Evolutionary conservation across 92 coral and sea anemone species (phyloP).

Genomic region (Parazoanthus atlanticus): DNA sequence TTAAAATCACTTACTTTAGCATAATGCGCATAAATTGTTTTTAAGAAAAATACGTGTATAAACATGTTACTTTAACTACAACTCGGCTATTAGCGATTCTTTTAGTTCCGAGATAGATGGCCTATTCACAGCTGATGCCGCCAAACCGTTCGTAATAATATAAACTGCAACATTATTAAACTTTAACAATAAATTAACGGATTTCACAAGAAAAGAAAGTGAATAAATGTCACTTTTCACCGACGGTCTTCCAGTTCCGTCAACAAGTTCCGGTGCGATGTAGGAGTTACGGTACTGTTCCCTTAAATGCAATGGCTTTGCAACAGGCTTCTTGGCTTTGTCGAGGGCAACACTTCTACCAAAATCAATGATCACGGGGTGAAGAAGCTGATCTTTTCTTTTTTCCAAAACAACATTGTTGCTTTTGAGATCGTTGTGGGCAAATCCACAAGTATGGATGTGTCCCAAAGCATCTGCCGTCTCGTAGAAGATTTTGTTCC

Average conservation of each 20-base stretch:
- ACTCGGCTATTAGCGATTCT: too few species aligned
- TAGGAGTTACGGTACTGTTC: neutral
- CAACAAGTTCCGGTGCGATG: slow-evolving; percentile 40
- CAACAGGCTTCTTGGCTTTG: slow-evolving; percentile 16
- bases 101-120: too few species aligned
- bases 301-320: slow-evolving; percentile 27
- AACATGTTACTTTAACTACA: too few species aligned
- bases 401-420: slow-evolving; percentile 46
- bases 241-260: slow-evolving; percentile 48
- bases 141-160: too few species aligned
- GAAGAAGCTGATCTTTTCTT: slow-evolving; percentile 25
- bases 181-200: neutral
- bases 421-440: slow-evolving; percentile 31
- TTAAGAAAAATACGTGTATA: too few species aligned
- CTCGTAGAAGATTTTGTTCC: slow-evolving; percentile 35
- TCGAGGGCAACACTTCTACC: slow-evolving; percentile 29
- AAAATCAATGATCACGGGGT: slow-evolving; percentile 36
- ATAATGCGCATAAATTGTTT: too few species aligned
- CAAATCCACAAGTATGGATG: slow-evolving; percentile 39
- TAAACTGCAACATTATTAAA: too few species aligned
- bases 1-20: too few species aligned
- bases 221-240: slow-evolving; percentile 37
- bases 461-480: slow-evolving; percentile 41
- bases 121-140: too few species aligned
- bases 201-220: slow-evolving; percentile 3